Conservation (phyloP, 2,888 invertebrate species). For the Smittia sp. region DNA sequence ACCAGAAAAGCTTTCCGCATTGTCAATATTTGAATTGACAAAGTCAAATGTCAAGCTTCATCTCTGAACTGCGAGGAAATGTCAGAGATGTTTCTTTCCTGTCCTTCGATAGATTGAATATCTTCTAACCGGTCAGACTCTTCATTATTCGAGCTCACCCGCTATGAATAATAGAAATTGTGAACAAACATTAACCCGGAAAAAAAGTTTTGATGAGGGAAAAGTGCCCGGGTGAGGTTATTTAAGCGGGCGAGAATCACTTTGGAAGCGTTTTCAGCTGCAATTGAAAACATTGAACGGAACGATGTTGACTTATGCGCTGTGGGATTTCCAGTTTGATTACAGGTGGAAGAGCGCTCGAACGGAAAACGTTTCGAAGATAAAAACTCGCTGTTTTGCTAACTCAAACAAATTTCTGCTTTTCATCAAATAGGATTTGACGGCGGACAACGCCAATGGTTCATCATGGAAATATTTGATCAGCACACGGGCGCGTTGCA, state of each 20-base stretch:
- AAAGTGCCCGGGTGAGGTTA: no score
- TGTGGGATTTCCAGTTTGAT: no score
- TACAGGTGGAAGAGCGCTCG: no score
- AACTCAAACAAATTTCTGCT: background rate
- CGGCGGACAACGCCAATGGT: conserved; percentile 71
- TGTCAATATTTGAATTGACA: no score
- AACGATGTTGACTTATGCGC: no score
- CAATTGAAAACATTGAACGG: no score
- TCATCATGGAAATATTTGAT: conserved; percentile 70
- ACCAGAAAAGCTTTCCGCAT: no score
- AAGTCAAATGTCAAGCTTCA: no score
- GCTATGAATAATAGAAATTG: background rate
- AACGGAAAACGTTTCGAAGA: no score
- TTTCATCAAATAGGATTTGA: conserved; percentile 59
- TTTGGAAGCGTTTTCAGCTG: no score
- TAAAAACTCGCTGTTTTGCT: background rate
- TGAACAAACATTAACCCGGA: background rate
- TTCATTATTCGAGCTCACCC: background rate
- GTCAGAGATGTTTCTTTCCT: background rate
- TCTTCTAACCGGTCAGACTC: background rate
- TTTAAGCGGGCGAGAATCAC: no score
- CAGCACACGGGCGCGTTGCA: conserved; percentile 60
- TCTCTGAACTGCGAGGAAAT: no score
- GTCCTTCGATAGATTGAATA: background rate
- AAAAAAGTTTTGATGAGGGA: background rate